Evolutionary conservation across 2,113 vertebrate genomes (phyloP), one percentile per base, ranked within the genome.

Genomic region (Xenus cinereus): DNA sequence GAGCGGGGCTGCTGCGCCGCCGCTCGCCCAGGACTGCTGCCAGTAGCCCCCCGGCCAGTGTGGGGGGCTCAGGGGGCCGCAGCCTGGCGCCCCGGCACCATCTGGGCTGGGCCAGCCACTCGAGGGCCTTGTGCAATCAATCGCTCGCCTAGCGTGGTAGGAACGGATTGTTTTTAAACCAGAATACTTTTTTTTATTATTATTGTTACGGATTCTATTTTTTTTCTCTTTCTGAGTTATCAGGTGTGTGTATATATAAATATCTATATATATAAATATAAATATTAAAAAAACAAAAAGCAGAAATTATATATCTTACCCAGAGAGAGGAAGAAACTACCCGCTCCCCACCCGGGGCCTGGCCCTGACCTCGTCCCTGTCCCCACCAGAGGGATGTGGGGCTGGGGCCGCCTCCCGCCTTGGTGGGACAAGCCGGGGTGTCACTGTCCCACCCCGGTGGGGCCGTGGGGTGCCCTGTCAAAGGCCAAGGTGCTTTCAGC

Each of bases 191-290:
- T 98, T 98, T 98, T 98, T 98, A 98, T 98, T 98, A 98, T 98
- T 98, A 98, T 98, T 98, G 97, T 98, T 98, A 98, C 96, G 98
- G 97, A 98, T 98, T 98, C 98, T 98, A 98, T 98, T 98, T 98
- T 98, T 95, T 98, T 98, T 97, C 97, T 98, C 98, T 98, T 90
- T 98, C 98, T 88, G 97, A 97, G 97, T 98, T 98, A 97, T 93
- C 98, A 98, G 97, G 97, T 98, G 98, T 98, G 97, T 98, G 98
- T 98, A 97, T 97, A 97, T 95, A 98, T 97, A 98, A 97, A 98
- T 98, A 97, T 97, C 96, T 97, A 97, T 97, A 98, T 95, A 97
- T 97, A 97, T 87, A 97, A 95, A 98, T 97, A 98, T 96, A 97
- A 96, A 95, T 97, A 98, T 97, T 97, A 96, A 93, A 96, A 98